Conservation (phyloP, 2,888 invertebrate species). For the Drosophila phalerata region DNA sequence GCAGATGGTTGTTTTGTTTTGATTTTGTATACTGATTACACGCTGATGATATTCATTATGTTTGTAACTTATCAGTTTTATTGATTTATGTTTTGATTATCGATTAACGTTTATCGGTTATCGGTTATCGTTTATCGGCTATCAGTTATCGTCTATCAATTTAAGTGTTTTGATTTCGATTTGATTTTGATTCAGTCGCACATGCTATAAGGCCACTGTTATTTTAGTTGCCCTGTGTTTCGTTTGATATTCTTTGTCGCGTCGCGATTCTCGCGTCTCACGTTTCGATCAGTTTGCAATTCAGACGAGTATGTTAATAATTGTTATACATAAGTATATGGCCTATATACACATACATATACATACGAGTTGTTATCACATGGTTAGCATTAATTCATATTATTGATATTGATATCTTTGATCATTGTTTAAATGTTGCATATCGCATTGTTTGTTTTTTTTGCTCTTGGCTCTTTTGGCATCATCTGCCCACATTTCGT, state of each 20-base stretch:
- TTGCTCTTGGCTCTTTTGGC: conserved; percentile 49
- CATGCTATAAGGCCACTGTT: conserved; percentile 78
- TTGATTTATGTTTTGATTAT: conserved; percentile 15
- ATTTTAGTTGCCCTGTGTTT: conserved; percentile 61
- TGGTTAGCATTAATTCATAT: conserved; percentile 51
- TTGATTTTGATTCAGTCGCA: conserved; percentile 72
- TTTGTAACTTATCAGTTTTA: conserved; percentile 7
- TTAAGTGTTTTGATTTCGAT: conserved; percentile 32
- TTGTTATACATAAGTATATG: conserved; percentile 71
- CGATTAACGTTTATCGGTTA: conserved; percentile 30
- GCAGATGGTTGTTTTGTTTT: conserved; percentile 26
- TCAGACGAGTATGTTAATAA: conserved; percentile 61
- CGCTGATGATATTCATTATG: conserved; percentile 31
- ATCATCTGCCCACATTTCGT: conserved; percentile 51
- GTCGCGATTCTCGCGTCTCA: conserved; percentile 39
- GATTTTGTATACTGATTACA: conserved; percentile 31
- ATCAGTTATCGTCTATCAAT: conserved; percentile 48
- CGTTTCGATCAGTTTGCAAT: conserved; percentile 52
- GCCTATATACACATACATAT: conserved; percentile 72
- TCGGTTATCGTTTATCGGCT: conserved; percentile 27
- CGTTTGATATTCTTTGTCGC: conserved; percentile 16
- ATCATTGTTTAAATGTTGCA: conserved; percentile 49
- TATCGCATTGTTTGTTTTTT: conserved; percentile 29
- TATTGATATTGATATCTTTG: conserved; percentile 16
- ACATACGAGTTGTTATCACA: conserved; percentile 78